Percentiles rank a stretch among this genome's conserved stretches.
Conservation (phyloP, 2,113 vertebrate genomes). For the Paramisgurnus dabryanus region DNA sequence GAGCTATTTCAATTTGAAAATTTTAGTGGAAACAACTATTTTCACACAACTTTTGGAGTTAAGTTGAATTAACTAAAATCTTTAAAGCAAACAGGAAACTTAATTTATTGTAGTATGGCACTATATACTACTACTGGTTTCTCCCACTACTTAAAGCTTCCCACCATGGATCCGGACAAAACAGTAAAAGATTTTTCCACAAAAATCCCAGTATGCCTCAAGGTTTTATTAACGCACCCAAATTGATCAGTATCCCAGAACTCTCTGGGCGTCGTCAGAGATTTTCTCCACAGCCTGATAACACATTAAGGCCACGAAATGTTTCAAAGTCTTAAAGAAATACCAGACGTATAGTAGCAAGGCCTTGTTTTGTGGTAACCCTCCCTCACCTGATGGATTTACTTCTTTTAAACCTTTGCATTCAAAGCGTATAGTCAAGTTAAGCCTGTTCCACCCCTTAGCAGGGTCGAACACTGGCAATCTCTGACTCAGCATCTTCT, state of each 20-base stretch:
- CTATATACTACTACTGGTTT: neutral
- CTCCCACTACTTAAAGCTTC: neutral
- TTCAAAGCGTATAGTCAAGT: constrained; percentile 12
- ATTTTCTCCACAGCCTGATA: constrained; percentile 35
- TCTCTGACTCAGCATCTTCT: constrained; percentile 65
- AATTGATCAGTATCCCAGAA: constrained; percentile 39
- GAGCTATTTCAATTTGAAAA: no score
- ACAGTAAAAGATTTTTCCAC: constrained; percentile 10
- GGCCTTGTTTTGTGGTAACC: constrained; percentile 11
- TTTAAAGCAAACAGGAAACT: no score
- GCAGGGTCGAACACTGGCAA: constrained; percentile 53
- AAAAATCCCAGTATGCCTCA: constrained; percentile 7
- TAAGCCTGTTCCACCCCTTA: neutral
- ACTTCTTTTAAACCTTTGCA: constrained; percentile 19
- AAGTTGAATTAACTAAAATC: no score
- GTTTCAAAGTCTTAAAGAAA: constrained; percentile 23
- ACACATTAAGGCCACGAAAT: constrained; percentile 36
- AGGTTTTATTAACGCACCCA: constrained; percentile 11
- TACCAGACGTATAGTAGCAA: constrained; percentile 13
- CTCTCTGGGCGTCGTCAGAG: constrained; percentile 2
- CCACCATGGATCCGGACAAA: constrained; percentile 5
- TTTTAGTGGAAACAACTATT: no score
- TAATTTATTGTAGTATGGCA: neutral
- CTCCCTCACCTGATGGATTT: constrained; percentile 1
- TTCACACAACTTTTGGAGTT: no score